phyloP scores from a whole-genome alignment of 2,888 invertebrate genomes.

The Ormyrus nitidulus region DNA sequence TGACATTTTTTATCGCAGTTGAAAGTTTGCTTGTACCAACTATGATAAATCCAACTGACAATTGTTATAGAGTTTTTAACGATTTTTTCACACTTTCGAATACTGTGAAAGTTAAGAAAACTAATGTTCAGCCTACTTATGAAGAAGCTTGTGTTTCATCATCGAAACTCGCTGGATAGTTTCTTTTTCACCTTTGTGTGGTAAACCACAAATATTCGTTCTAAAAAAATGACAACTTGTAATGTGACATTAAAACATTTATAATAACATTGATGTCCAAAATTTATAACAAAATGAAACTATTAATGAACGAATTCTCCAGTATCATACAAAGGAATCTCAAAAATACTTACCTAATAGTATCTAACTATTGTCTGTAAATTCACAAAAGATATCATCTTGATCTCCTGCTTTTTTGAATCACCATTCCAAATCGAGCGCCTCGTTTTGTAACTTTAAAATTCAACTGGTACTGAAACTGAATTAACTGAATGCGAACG shows the following conservation, averaged over 20 bases:
- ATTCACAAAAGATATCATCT: constrained; percentile 56
- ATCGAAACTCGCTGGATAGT: constrained; percentile 45
- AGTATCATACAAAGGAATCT: constrained; percentile 8
- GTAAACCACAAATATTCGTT: too few species aligned
- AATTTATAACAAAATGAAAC: too few species aligned
- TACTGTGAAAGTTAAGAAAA: constrained; percentile 25
- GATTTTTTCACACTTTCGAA: constrained; percentile 49
- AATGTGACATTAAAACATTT: too few species aligned
- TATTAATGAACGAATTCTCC: too few species aligned
- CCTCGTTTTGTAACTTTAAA: constrained; percentile 52
- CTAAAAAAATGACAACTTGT: too few species aligned
- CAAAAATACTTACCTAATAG: constrained; percentile 41
- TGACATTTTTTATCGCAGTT: constrained; percentile 60
- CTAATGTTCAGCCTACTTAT: constrained; percentile 32
- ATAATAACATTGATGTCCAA: too few species aligned
- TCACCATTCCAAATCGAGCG: constrained; percentile 68
- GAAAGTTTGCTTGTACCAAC: constrained; percentile 43
- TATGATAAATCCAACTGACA: constrained; percentile 39
- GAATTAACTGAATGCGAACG: constrained; percentile 45
- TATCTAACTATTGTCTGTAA: constrained; percentile 9
- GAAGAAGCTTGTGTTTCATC: constrained; percentile 29
- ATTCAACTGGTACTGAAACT: constrained; percentile 49
- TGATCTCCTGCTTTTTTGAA: constrained; percentile 61
- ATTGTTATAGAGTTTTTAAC: constrained; percentile 52
- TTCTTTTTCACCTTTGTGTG: constrained; percentile 36